Conservation (phyloP, 2,113 vertebrate species). For the Mionectes macconnelli region DNA sequence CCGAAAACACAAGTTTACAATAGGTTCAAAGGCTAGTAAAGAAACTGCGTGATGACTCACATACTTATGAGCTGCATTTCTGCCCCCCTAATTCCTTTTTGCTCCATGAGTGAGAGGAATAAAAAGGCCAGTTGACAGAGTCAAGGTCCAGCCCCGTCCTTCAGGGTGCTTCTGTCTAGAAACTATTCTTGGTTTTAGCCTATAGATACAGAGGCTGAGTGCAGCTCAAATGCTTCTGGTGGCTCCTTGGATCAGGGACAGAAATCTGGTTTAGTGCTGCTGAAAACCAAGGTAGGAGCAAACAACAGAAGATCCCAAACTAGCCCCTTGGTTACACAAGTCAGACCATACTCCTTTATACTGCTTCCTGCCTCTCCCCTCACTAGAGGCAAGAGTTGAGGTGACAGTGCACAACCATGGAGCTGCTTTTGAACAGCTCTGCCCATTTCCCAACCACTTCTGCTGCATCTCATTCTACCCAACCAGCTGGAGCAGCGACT, state of each 20-base stretch:
- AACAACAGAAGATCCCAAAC: neutral
- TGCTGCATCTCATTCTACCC: neutral
- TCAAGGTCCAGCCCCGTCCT: neutral
- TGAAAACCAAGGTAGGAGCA: neutral
- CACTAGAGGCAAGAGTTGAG: neutral
- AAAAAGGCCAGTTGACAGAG: neutral
- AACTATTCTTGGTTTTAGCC: neutral
- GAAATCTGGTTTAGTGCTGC: neutral
- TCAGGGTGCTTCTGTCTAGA: neutral
- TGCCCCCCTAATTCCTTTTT: neutral
- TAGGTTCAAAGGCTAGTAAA: neutral
- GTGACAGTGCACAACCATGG: too few relatives aligned
- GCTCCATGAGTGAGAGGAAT: neutral
- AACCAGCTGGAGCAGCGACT: fast-evolving
- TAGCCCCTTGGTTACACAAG: neutral
- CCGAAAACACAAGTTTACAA: neutral
- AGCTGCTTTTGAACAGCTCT: neutral
- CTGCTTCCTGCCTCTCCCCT: neutral
- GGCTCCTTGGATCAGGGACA: neutral
- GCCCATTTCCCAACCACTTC: neutral
- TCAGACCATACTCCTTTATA: neutral
- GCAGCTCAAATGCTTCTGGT: neutral
- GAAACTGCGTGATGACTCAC: neutral
- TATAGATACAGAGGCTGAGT: fast-evolving
- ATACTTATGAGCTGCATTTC: neutral